Base-by-base conservation (phyloP, 2,113 vertebrate species). In the Madoqua kirkii region DNA sequence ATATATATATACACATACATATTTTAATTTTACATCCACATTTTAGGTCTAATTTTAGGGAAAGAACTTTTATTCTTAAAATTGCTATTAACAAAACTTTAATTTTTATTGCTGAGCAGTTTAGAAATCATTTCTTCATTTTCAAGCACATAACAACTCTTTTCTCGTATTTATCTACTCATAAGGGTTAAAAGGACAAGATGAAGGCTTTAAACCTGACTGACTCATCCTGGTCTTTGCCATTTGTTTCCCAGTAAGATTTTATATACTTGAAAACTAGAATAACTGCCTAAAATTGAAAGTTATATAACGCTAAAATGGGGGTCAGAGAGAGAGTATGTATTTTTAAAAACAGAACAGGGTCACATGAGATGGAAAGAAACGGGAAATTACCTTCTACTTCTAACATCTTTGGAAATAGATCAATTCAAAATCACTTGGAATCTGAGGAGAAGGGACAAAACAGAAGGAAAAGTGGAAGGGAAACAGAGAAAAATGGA, bases 231-330 rank as follows among this genome's bases (percentile, higher is more conserved):
- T 98, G 64, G n/a, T 55, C 50, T 87, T 97, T 64, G 92, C 78
- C 50, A 48, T 88, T 79, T 95, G 95, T 94, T 95, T 97, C 25
- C 95, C 25, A 21, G 97, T 98, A 98, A 95, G 91, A 71, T 89
- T 83, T 23, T 15, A 64, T 48, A 64, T 13, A 62, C 21, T 43
- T 81, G 48, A 81, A 97, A 95, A 59, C 10, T 10, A 57, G 9
- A 89, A 91, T 5, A 86, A 78, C 33, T 76, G 55, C 48, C 3
- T 81, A 60, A 91, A 74, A 82, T 57, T 29, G 13, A 95, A 43
- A 88, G 52, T 29, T 59, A n/a, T 6, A 1, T 74, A 76, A 94
- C 3, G 48, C 8, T 67, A 50, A 64, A 33, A 40, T 29, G 5
- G 6, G 5, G 29, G 13, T 97, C n/a, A 40, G 71, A 57, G 15